These are phyloP conservation scores for Oryzias curvinotus DNA, from an alignment of 2,113 vertebrate species.

Conservation along the genomic window DNA sequence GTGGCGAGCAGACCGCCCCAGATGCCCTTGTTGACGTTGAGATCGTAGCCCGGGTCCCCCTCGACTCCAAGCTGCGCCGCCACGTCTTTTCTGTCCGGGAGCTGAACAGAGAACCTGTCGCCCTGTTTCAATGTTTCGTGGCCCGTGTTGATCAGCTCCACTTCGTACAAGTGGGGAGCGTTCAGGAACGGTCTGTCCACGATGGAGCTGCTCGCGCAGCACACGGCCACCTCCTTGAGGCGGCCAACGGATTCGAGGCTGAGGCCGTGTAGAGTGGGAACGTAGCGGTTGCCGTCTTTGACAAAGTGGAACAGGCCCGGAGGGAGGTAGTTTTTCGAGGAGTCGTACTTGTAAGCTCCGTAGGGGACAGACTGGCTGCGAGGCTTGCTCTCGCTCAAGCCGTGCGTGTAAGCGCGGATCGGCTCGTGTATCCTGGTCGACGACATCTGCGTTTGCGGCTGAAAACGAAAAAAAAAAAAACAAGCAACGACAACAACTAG, in stretches of 20 bases:
- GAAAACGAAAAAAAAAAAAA: too few species aligned
- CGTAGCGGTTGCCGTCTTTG: background rate
- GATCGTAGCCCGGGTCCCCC: background rate
- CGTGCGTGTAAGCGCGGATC: background rate
- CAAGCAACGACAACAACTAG: too few species aligned
- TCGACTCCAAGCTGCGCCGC: background rate
- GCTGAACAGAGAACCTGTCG: conserved; percentile 10
- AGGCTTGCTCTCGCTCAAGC: background rate
- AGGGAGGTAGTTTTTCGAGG: background rate
- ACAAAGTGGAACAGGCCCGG: conserved; percentile 10
- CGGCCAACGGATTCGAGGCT: background rate
- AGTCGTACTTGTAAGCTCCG: conserved; percentile 3
- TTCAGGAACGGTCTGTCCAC: conserved; percentile 9
- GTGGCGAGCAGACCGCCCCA: conserved; percentile 26
- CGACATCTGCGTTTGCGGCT: conserved; percentile 1
- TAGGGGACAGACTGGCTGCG: background rate
- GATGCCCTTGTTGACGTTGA: background rate
- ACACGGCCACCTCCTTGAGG: conserved; percentile 2
- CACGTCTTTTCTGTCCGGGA: background rate
- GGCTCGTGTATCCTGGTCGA: conserved; percentile 12
- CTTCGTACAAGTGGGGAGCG: background rate
- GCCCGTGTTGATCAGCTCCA: conserved; percentile 20
- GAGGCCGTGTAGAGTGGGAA: conserved; percentile 5
- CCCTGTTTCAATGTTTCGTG: conserved; percentile 1
- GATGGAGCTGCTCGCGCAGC: background rate